Percentiles rank a stretch among this genome's conserved stretches.
Evolutionary conservation across 2,113 vertebrate species (phyloP).

Genomic region (Microcebus griseorufus): DNA sequence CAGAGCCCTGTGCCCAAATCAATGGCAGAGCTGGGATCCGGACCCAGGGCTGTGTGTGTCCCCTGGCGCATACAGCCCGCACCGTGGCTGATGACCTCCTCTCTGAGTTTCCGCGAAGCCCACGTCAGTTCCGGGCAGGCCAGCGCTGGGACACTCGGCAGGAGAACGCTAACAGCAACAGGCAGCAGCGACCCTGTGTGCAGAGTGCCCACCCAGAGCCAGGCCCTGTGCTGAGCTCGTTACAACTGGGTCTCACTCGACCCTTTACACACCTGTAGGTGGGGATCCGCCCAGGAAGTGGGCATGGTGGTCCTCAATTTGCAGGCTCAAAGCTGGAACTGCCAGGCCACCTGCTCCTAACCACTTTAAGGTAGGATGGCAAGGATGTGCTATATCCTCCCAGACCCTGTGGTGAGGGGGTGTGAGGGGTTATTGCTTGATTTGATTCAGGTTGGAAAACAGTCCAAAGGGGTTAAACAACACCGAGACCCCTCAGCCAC

Average conservation of each 20-base stretch:
- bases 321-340: neutral
- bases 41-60: neutral
- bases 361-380: neutral
- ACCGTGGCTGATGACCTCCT: neutral
- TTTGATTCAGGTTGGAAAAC: neutral
- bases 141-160: neutral
- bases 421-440: neutral
- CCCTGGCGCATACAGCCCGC: accelerated
- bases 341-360: neutral
- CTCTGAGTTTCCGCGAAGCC: accelerated
- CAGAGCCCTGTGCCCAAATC: neutral
- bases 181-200: accelerated
- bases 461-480: neutral
- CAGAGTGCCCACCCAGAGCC: neutral
- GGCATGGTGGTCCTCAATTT: too few relatives aligned
- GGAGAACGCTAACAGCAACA: neutral
- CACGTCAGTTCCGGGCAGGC: neutral
- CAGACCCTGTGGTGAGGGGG: neutral
- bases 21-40: neutral
- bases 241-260: accelerated
- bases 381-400: neutral
- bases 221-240: neutral
- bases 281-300: neutral
- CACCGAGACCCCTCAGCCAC: neutral
- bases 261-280: accelerated